Percentiles rank a stretch among this genome's conserved stretches.
Evolutionary conservation across 1,140 invertebrate species (phyloP).

Genomic region (Drosophila biarmipes): DNA sequence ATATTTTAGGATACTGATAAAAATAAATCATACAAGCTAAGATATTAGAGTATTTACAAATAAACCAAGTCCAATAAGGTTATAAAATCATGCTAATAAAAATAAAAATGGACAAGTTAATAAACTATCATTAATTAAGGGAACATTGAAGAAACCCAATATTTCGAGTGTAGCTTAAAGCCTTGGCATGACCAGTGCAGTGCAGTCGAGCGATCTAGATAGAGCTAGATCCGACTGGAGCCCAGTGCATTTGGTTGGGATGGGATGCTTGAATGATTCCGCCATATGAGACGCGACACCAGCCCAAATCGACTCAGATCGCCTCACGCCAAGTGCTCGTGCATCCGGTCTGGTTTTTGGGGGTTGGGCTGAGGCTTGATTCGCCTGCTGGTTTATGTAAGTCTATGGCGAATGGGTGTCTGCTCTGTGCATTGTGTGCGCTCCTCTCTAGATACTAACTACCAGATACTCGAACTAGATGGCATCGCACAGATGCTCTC

Average conservation of each 20-base stretch:
- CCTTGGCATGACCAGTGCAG: slow-evolving; percentile 33
- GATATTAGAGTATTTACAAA: too few species aligned
- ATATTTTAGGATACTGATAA: too few species aligned
- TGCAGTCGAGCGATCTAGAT: slow-evolving; percentile 46
- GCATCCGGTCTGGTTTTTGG: slow-evolving; percentile 60
- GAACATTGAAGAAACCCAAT: background rate
- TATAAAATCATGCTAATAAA: too few species aligned
- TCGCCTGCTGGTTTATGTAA: slow-evolving; percentile 44
- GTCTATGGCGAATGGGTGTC: slow-evolving; percentile 27
- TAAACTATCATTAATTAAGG: background rate
- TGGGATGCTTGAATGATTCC: slow-evolving; percentile 73
- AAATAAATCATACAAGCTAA: too few species aligned
- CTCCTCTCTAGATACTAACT: slow-evolving; percentile 37
- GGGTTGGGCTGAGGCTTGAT: slow-evolving; percentile 52
- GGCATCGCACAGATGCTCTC: slow-evolving; percentile 45
- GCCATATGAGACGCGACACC: slow-evolving; percentile 43
- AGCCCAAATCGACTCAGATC: slow-evolving; percentile 44
- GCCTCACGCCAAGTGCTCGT: slow-evolving; percentile 64
- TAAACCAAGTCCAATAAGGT: too few species aligned
- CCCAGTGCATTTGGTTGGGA: slow-evolving; percentile 29
- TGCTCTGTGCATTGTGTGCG: slow-evolving; percentile 3
- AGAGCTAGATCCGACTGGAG: slow-evolving; percentile 45
- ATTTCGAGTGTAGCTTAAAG: slow-evolving; percentile 16
- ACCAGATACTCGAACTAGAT: slow-evolving; percentile 46
- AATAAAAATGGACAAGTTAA: too few species aligned